These are phyloP conservation scores for Anableps anableps DNA, from an alignment of 2,797 vertebrate genomes.

Conservation along the genomic window DNA sequence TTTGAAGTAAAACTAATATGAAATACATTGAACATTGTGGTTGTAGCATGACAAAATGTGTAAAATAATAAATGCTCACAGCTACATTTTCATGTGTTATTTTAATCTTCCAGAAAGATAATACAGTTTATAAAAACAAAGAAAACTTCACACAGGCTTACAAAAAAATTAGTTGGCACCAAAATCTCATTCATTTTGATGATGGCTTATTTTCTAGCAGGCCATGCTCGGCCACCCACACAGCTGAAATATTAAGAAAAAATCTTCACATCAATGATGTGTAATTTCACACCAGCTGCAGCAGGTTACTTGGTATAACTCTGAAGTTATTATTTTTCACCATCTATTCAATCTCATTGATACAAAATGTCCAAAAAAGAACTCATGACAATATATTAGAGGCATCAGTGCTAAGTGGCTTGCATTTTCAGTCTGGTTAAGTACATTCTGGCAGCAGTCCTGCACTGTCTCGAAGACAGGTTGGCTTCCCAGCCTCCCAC, in stretches of 20 bases:
- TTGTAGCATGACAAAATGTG: not conserved
- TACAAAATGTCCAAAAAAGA: slow-evolving; percentile 14
- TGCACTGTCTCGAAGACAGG: slow-evolving; percentile 68
- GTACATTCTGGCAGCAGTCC: slow-evolving; percentile 65
- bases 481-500: slow-evolving; percentile 83
- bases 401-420: slow-evolving; percentile 39
- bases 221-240: slow-evolving; percentile 75
- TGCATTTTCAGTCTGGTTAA: slow-evolving; percentile 63
- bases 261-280: slow-evolving; percentile 24
- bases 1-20: not conserved
- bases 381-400: slow-evolving; percentile 39
- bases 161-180: slow-evolving; percentile 42
- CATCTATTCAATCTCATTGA: slow-evolving; percentile 32
- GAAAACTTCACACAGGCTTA: not conserved
- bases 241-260: slow-evolving; percentile 18
- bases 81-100: not conserved
- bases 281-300: slow-evolving; percentile 15
- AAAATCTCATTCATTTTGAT: slow-evolving; percentile 68
- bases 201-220: slow-evolving; percentile 58
- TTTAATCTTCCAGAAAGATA: not conserved
- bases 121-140: not conserved
- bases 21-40: not conserved
- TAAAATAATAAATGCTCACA: not conserved
- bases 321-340: slow-evolving; percentile 11
- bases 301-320: slow-evolving; percentile 6